These are phyloP conservation scores for Podarcis muralis DNA, from an alignment of 2,113 vertebrate species.

Conservation along the genomic window DNA sequence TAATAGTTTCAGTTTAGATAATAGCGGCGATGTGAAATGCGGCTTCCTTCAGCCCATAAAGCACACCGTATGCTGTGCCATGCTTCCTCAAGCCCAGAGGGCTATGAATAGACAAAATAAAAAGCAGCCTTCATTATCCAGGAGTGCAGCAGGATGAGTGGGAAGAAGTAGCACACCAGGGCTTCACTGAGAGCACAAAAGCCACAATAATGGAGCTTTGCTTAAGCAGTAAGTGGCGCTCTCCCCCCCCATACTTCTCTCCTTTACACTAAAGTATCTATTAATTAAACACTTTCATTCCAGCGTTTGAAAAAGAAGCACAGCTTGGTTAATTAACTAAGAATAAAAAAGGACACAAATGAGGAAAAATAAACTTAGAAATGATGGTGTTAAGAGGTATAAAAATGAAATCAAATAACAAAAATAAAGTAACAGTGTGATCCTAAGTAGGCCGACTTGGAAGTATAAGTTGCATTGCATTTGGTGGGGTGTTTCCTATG, in stretches of 20 bases:
- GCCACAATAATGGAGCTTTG: neutral
- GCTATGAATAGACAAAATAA: neutral
- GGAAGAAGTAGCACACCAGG: neutral
- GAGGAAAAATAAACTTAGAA: neutral
- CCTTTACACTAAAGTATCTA: neutral
- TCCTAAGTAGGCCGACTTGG: neutral
- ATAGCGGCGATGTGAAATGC: neutral
- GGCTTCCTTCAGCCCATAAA: neutral
- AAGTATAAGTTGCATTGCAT: neutral
- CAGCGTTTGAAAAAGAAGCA: neutral
- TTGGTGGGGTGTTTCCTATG: neutral
- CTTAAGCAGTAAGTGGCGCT: too few relatives aligned
- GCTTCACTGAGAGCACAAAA: neutral
- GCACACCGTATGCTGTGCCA: neutral
- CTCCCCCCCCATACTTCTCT: neutral
- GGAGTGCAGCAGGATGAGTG: neutral
- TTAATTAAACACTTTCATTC: neutral
- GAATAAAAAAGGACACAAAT: neutral
- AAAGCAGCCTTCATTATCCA: neutral
- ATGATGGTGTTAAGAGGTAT: too few relatives aligned
- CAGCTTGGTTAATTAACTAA: neutral
- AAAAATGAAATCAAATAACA: too few relatives aligned
- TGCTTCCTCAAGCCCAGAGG: neutral
- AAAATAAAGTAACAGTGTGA: neutral
- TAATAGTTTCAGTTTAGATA: slow-evolving; percentile 2